Conservation (phyloP, 2,113 vertebrate genomes). For the Microtus ochrogaster region DNA sequence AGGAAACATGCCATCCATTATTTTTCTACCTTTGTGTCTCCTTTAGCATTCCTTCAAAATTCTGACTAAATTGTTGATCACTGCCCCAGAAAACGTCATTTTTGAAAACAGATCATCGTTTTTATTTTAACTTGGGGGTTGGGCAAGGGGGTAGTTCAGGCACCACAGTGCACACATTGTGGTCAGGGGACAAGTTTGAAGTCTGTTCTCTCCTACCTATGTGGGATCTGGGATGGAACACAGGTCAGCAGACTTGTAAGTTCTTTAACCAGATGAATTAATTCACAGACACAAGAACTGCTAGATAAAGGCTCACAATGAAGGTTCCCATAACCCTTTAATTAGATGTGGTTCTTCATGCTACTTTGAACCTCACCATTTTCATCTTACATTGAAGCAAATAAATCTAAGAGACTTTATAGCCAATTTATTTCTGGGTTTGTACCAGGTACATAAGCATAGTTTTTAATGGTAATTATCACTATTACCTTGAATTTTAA, state of each 20-base stretch:
- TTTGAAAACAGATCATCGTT: background rate
- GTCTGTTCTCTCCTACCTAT: background rate
- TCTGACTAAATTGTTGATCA: background rate
- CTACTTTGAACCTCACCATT: background rate
- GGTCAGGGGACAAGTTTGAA: background rate
- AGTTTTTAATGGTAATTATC: background rate
- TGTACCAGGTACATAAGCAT: background rate
- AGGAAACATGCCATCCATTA: background rate
- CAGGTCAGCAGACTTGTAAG: too few relatives aligned
- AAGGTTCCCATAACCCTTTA: background rate
- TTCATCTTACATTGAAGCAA: constrained; percentile 18
- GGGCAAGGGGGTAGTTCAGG: background rate
- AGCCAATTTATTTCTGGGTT: background rate
- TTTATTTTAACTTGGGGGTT: too few relatives aligned
- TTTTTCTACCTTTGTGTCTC: constrained; percentile 1
- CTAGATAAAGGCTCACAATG: background rate
- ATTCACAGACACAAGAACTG: background rate
- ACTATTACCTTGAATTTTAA: background rate
- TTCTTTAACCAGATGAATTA: background rate
- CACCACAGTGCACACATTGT: background rate
- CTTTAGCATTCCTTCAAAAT: constrained; percentile 2
- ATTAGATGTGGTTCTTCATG: constrained; percentile 8
- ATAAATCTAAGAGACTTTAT: background rate
- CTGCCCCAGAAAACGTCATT: background rate
- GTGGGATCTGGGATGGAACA: background rate